These are phyloP conservation scores for Meghimatium bilineatum DNA, from an alignment of 2,888 invertebrate species.

Conservation along the genomic window DNA sequence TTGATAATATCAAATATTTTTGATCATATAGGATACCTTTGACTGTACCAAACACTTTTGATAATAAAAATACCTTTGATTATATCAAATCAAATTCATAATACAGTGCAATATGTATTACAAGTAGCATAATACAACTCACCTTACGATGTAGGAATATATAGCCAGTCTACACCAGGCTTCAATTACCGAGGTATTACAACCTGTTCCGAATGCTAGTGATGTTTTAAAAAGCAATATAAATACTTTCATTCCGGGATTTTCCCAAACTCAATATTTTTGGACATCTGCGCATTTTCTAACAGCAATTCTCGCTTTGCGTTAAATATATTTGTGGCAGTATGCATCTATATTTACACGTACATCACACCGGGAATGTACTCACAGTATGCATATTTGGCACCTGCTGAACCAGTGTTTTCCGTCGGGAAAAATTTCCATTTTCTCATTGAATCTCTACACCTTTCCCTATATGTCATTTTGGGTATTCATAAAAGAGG, in stretches of 20 bases:
- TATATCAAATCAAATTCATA: no score
- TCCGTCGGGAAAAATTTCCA: not conserved
- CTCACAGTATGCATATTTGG: not conserved
- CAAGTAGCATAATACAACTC: no score
- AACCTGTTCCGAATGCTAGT: not conserved
- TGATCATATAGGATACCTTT: no score
- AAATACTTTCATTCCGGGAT: not conserved
- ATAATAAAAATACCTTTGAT: no score
- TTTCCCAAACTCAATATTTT: not conserved
- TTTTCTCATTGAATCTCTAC: not conserved
- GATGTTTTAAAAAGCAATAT: constrained; percentile 1
- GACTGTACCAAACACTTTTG: no score
- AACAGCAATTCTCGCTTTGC: not conserved
- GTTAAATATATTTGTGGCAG: not conserved
- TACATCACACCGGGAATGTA: not conserved
- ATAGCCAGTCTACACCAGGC: no score
- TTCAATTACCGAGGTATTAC: no score
- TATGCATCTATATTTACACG: not conserved
- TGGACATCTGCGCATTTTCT: not conserved
- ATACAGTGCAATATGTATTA: no score
- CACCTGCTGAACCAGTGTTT: constrained; percentile 2
- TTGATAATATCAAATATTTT: no score
- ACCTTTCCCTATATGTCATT: not conserved
- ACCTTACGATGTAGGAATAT: no score
- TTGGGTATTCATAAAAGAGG: not conserved